Conservation (phyloP, 2,888 invertebrate genomes). For the Noctua janthe region DNA sequence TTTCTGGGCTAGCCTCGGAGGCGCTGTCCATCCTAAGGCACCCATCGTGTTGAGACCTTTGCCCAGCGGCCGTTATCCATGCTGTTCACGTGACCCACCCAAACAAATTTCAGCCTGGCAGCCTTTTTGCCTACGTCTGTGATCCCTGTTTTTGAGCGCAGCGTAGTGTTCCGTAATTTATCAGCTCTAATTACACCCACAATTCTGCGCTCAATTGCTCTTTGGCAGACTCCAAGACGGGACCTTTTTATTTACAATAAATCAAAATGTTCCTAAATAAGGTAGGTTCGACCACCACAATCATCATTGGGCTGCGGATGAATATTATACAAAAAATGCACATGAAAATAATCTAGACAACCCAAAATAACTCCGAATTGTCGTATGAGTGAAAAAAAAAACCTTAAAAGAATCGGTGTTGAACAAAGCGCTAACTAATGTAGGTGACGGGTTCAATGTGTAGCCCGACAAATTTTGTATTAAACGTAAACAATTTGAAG, state of each 20-base stretch:
- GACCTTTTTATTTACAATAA: not conserved
- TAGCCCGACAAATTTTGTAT: constrained; percentile 65
- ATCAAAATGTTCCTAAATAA: not conserved
- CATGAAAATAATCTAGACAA: not conserved
- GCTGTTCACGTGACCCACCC: no score
- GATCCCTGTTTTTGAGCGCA: no score
- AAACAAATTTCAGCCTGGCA: no score
- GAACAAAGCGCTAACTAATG: not conserved
- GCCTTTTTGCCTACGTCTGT: no score
- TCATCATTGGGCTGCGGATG: not conserved
- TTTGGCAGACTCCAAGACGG: no score
- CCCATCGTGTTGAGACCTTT: no score
- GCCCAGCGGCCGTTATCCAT: no score
- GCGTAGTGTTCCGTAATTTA: no score
- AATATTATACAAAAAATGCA: not conserved
- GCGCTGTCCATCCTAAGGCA: no score
- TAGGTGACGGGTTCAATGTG: not conserved
- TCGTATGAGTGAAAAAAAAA: not conserved
- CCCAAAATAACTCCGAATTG: not conserved
- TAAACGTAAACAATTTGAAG: constrained; percentile 83
- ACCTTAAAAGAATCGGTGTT: not conserved
- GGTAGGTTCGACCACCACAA: not conserved
- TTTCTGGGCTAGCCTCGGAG: no score
- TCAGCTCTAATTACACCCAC: no score
- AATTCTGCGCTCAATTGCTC: no score